Evolutionary conservation across 2,888 invertebrate genomes (phyloP).

Genomic region (Ormyrus labotus): DNA sequence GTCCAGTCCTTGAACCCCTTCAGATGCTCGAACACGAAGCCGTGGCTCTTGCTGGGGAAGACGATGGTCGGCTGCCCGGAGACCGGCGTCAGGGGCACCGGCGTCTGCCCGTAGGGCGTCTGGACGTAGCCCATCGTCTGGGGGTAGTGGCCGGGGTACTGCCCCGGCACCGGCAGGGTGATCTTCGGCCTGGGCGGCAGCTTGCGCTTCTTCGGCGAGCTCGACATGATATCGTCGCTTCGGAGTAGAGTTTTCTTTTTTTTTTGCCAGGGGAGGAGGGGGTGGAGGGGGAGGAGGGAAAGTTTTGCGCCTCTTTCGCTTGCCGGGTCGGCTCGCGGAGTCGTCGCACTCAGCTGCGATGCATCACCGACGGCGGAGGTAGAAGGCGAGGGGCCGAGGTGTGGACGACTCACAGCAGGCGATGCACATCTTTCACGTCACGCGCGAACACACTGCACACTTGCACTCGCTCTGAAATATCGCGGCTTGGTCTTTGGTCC

Average conservation of each 20-base stretch:
- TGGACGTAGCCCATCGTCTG: constrained; percentile 67
- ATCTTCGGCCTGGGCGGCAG: constrained; percentile 69
- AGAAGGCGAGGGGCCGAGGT: no score
- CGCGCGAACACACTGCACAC: no score
- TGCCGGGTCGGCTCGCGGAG: no score
- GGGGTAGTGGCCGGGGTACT: constrained; percentile 66
- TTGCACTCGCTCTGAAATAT: no score
- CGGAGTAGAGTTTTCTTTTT: neutral
- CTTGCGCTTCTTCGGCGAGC: constrained; percentile 54
- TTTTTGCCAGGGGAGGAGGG: neutral
- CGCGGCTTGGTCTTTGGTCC: no score
- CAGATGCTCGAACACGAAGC: constrained; percentile 88
- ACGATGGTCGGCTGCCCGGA: constrained; percentile 73
- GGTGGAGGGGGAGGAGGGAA: neutral
- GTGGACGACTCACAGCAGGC: no score
- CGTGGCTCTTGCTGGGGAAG: constrained; percentile 84
- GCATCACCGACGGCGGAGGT: no score
- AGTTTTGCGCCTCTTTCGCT: neutral
- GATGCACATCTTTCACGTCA: no score
- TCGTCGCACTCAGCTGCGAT: no score
- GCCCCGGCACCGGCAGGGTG: constrained; percentile 70
- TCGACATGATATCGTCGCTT: constrained; percentile 8
- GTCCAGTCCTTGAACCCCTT: constrained; percentile 88
- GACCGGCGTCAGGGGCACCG: constrained; percentile 73
- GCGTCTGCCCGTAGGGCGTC: constrained; percentile 70